Evolutionary conservation across 53 echinoderm and acorn worm species (phyloP), one percentile per base, ranked within the genome.

Genomic region (Luidia sarsii): DNA sequence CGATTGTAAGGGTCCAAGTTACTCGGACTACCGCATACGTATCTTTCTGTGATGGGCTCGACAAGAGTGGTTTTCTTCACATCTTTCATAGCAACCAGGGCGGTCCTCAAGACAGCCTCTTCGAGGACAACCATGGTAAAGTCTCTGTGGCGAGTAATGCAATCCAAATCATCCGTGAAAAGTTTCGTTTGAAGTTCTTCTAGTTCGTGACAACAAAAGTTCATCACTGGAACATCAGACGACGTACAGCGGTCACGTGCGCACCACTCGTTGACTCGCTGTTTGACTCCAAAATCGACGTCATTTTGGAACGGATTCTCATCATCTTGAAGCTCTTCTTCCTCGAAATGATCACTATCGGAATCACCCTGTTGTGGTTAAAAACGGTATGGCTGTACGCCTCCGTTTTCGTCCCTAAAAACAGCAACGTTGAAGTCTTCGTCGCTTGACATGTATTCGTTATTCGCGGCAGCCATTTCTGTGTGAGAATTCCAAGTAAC

Each of bases 261-360:
- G 53, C 53, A 53, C 53, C 53, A 53, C 53, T 53, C 53, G 53
- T 53, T 21, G 53, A 20, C 53, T 53, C 53, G 53, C 53, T 53
- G 53, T 21, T 53, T 21, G 53, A 53, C 21, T 16, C 53, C 53
- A 53, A 53, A 53, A 53, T 53, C 53, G 20, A 53, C 20, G 53
- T 15, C 16, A 53, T 53, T 53, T 18, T 53, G 15, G 53, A 53
- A 53, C 21, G 53, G 53, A 53, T 53, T 20, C 53, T 53, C 53
- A 20, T 10, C 16, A 5, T 53, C 7, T 9, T 6, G 16, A 15
- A 18, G 16, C 5, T 20, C 53, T 18, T 53, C 21, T 5, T 53
- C 53, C 10, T 4, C 4, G 20, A 18, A 5, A 15, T 8, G 15
- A 9, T 53, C 53, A 21, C 21, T 21, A 20, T 53, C 53, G 21